Evolutionary conservation across 2,888 invertebrate species (phyloP).

Genomic region (Chrysodeixis includens): DNA sequence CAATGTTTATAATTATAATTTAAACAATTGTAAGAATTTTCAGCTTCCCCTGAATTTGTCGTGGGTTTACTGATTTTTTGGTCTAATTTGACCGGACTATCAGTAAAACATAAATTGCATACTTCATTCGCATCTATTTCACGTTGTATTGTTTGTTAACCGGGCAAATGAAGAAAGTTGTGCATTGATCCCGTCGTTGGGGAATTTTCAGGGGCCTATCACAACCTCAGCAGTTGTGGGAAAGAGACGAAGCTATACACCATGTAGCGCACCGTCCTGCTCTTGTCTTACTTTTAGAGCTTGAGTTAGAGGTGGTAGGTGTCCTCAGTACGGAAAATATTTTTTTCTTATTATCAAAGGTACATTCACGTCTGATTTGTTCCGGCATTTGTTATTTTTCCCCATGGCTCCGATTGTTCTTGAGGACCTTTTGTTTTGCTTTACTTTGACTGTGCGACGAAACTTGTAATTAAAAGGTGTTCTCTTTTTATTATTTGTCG

Average conservation of each 20-base stretch:
- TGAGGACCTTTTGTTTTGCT: conserved; percentile 60
- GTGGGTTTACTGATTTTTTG: no score
- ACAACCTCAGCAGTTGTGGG: no score
- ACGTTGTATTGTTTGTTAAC: conserved; percentile 34
- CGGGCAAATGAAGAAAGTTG: conserved; percentile 74
- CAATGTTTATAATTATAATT: no score
- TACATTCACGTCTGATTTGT: conserved; percentile 76
- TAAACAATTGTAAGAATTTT: no score
- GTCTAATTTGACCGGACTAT: no score
- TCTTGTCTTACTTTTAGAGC: no score
- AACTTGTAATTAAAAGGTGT: conserved; percentile 60
- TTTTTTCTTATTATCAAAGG: conserved; percentile 66
- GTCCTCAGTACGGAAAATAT: conserved; percentile 57
- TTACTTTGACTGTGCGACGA: conserved; percentile 41
- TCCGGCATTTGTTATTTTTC: conserved; percentile 73
- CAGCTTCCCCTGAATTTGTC: no score
- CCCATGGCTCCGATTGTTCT: conserved; percentile 67
- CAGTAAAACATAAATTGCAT: conserved; percentile 19
- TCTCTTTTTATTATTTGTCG: conserved; percentile 15
- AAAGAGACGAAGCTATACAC: no score
- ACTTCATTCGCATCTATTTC: conserved; percentile 30
- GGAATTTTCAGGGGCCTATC: conserved; percentile 57
- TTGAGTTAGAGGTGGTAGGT: no score
- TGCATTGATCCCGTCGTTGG: conserved; percentile 63
- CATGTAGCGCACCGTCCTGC: no score